Percentiles rank a stretch among this genome's conserved stretches.
These are phyloP conservation scores for Anthrax anthrax DNA, from an alignment of 2,888 invertebrate species.

Conservation along the genomic window DNA sequence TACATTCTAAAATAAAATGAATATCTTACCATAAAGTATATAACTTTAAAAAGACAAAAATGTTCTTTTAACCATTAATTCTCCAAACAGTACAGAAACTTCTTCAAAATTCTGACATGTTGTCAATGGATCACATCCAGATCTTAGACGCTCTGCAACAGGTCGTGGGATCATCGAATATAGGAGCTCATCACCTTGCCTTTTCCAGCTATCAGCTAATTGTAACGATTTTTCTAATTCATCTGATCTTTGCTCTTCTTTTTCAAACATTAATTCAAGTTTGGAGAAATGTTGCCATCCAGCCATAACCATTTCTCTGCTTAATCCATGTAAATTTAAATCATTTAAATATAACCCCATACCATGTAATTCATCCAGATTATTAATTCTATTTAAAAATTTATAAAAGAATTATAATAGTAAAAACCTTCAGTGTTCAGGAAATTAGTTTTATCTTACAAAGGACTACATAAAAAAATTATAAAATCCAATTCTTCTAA, in stretches of 20 bases:
- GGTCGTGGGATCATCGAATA: conserved; percentile 87
- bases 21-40: not conserved
- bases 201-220: conserved; percentile 70
- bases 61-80: conserved; percentile 24
- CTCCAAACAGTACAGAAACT: conserved; percentile 33
- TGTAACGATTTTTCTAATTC: conserved; percentile 65
- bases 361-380: conserved; percentile 65
- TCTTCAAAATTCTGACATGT: conserved; percentile 57
- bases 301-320: conserved; percentile 65
- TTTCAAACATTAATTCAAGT: conserved; percentile 67
- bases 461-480: conserved; percentile 75
- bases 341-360: conserved; percentile 70
- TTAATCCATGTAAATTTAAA: conserved; percentile 70
- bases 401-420: not conserved
- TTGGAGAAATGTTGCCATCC: conserved; percentile 76
- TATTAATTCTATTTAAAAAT: conserved; percentile 51
- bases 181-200: conserved; percentile 67
- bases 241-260: conserved; percentile 62
- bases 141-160: conserved; percentile 64
- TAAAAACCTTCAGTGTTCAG: too few relatives aligned
- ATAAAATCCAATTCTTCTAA: conserved; percentile 66
- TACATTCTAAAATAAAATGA: conserved; percentile 6
- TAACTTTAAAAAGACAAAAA: not conserved
- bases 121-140: conserved; percentile 58
- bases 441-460: too few relatives aligned